Base-by-base conservation (phyloP, 1,140 invertebrate genomes). In the honey bee (Apis mellifera) region DNA sequence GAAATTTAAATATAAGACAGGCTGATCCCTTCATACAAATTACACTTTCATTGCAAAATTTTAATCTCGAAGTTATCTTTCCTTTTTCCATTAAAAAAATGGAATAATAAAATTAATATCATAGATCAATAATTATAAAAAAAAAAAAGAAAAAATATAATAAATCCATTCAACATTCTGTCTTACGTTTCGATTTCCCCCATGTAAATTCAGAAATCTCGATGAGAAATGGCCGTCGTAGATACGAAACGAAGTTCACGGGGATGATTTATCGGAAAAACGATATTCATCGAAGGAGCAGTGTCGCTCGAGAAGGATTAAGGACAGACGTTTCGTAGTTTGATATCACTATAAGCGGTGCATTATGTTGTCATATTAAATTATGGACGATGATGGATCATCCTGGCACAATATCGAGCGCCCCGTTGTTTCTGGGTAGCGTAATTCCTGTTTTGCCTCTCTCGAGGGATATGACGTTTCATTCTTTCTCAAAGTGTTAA, bases 311-410 rank as follows among this genome's bases (percentile, higher is more conserved):
- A 17, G 21, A 74, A 54, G 60, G 78, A 74, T 74, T 74, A 74
- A 80, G 78, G 50, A n/a, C 62, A 42, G 60, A 26, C 26, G 59
- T 52, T 55, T 66, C 26, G 48, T 70, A n/a, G 69, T 80, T 65
- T 80, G 71, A 80, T 80, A 80, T 64, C 78, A 71, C 50, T 74
- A 74, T 80, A 80, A 80, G 78, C 78, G 78, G 60, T n/a, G 57
- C 70, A 80, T 80, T 65, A 80, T 65, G 59, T 80, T 62, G 64
- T 70, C 78, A 50, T 59, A 76, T 81, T 71, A 48, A 78, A 76
- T 71, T 57, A 78, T 64, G 70, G 68, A 86, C 70, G 69, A 78
- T 86, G 85, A 86, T 85, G 84, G 74, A 86, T 86, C 78, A 73
- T 50, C 60, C 52, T 69, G 70, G 17, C n/a, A 65, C 57, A 64